These are phyloP conservation scores for Drosophila yakuba DNA, from an alignment of 1,140 invertebrate species.

Conservation along the genomic window DNA sequence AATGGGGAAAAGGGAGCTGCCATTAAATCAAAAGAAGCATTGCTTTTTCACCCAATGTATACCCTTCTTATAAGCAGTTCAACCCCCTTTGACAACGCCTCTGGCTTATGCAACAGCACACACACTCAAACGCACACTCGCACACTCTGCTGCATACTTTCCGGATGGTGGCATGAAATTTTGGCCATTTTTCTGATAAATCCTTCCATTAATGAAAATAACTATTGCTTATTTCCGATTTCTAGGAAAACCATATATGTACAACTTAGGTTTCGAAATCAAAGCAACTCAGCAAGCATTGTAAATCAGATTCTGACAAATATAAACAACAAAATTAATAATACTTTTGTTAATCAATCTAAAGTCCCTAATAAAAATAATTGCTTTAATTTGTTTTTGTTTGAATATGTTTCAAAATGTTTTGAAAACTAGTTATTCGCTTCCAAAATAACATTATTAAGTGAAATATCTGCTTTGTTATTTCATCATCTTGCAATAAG, in stretches of 20 bases:
- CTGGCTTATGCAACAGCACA: conserved; percentile 53
- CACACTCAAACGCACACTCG: conserved; percentile 10
- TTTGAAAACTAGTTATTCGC: no score
- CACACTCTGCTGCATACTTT: conserved; percentile 48
- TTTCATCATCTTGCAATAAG: not conserved
- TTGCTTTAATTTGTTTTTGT: no score
- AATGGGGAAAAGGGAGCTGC: conserved; percentile 19
- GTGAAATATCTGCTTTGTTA: no score
- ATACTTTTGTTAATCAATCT: no score
- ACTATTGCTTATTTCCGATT: not conserved
- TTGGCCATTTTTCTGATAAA: not conserved
- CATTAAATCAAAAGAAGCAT: conserved; percentile 4
- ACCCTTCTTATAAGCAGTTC: not conserved
- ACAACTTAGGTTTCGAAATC: no score
- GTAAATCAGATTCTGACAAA: no score
- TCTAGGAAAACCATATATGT: not conserved
- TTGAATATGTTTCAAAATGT: no score
- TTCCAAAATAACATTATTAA: no score
- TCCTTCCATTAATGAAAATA: not conserved
- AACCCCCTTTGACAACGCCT: conserved; percentile 25
- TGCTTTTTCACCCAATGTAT: not conserved
- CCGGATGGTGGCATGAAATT: conserved; percentile 5
- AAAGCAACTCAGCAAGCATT: no score
- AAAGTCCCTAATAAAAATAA: no score
- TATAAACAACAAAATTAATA: no score